These are phyloP conservation scores for Bambusicola thoracicus DNA, from an alignment of 2,113 vertebrate species.

Conservation along the genomic window DNA sequence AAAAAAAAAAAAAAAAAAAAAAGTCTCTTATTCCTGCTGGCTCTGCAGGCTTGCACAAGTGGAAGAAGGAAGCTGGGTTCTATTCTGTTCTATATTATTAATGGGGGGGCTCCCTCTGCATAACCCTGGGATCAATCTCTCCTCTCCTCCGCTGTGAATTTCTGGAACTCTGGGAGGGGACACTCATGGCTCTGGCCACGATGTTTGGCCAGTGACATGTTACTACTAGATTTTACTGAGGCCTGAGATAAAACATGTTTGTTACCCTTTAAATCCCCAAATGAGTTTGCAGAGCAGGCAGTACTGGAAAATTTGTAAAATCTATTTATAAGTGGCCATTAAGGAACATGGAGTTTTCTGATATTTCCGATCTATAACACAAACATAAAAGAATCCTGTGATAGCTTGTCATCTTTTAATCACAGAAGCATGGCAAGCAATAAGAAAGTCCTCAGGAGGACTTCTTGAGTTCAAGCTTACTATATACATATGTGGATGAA, in stretches of 20 bases:
- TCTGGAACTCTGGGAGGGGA: neutral
- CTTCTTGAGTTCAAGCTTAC: slow-evolving; percentile 2
- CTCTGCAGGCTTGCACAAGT: neutral
- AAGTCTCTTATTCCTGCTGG: neutral
- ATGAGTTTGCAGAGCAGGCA: neutral
- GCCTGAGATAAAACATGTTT: neutral
- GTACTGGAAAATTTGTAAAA: slow-evolving; percentile 13
- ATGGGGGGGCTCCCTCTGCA: neutral
- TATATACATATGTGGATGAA: slow-evolving; percentile 27
- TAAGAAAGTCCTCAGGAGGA: slow-evolving; percentile 5
- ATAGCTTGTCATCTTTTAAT: slow-evolving; percentile 2
- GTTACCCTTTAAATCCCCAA: slow-evolving; percentile 2
- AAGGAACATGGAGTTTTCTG: neutral
- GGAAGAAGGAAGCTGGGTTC: neutral
- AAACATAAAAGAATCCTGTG: neutral
- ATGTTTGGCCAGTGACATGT: neutral
- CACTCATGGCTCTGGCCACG: neutral
- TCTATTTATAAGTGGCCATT: neutral
- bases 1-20: neutral
- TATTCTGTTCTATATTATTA: neutral
- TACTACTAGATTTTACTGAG: slow-evolving; percentile 11
- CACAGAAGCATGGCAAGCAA: slow-evolving; percentile 23
- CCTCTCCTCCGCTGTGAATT: neutral
- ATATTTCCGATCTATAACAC: slow-evolving; percentile 3
- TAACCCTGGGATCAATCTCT: neutral